Base-by-base conservation (phyloP, 2,888 invertebrate genomes). In the Gymnocheta viridis region DNA sequence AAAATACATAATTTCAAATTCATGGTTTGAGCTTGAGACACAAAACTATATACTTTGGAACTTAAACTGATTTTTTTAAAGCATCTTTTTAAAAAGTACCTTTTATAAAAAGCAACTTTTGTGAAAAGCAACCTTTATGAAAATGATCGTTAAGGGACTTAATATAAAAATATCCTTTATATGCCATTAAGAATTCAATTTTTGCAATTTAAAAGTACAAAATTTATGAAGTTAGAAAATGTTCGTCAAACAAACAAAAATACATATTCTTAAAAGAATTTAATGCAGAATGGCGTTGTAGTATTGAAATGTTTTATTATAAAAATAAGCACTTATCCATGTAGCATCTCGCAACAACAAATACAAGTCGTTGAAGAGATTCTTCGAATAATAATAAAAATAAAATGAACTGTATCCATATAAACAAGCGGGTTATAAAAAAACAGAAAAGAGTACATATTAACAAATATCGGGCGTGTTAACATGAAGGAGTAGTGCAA, bases 401-500 rank as follows among this genome's bases (percentile, higher is more conserved):
- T n/a, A 54, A 64, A 58, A 58, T 32, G 17, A 77, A 67, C 29
- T 58, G 67, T 29, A 49, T 35, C 38, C 49, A 69, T 69, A 69
- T 69, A 69, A 69, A 69, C 54, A 81, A 76, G 69, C 69, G 69
- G 69, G 76, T 70, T 76, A n/a, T 79, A 44, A 29, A 24, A 29
- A 44, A 74, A 74, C 62, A 54, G 47, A 69, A 76, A 81, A 44
- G 27, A 67, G n/a, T n/a, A n/a, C n/a, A 67, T 29, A 60, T 56
- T 51, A 38, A 69, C 38, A 66, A 51, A 58, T 56, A 73, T 74
- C 38, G 80, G 67, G 67, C 67, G 80, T 67, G 80, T 67, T 81
- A 49, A 41, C 67, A 67, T 51, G 24, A 62, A 32, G 62, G 24
- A 6, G n/a, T 17, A 73, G 7, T 64, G 72, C 66, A 72, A 67